Conservation (phyloP, 2,113 vertebrate genomes). For the Seriola rivoliana region DNA sequence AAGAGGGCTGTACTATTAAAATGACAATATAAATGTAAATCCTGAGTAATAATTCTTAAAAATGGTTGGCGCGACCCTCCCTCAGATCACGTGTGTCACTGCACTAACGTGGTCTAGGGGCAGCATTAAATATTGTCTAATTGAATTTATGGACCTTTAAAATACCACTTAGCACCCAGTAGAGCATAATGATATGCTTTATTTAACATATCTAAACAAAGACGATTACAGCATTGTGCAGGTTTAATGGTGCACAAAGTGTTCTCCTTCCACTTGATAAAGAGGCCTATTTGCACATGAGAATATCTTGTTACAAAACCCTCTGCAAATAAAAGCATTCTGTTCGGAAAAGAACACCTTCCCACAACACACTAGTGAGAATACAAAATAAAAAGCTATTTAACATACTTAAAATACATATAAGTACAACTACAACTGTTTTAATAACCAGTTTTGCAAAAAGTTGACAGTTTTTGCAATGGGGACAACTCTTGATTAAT, state of each 20-base stretch:
- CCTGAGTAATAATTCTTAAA: constrained; percentile 87
- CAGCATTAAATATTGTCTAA: constrained; percentile 84
- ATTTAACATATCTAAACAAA: constrained; percentile 87
- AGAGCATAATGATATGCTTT: constrained; percentile 85
- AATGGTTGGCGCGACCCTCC: constrained; percentile 72
- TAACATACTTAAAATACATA: neutral
- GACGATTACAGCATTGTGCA: constrained; percentile 77
- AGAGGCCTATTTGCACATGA: constrained; percentile 62
- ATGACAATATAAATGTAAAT: constrained; percentile 91
- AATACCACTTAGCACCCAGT: constrained; percentile 84
- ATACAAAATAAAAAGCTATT: neutral
- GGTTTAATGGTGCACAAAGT: constrained; percentile 80
- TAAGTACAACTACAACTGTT: no score
- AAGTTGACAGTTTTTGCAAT: constrained; percentile 25
- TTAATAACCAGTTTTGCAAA: neutral
- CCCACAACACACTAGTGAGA: constrained; percentile 23
- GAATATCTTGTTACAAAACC: constrained; percentile 31
- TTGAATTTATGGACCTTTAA: constrained; percentile 88
- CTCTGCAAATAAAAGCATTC: constrained; percentile 53
- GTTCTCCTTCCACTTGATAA: constrained; percentile 69
- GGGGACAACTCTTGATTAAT: constrained; percentile 60
- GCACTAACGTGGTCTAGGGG: constrained; percentile 70
- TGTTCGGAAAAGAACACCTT: constrained; percentile 19
- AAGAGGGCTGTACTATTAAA: constrained; percentile 85
- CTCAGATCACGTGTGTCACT: constrained; percentile 66